Evolutionary conservation across 1,140 invertebrate genomes (phyloP).

Genomic region (Parapsyche elsis): DNA sequence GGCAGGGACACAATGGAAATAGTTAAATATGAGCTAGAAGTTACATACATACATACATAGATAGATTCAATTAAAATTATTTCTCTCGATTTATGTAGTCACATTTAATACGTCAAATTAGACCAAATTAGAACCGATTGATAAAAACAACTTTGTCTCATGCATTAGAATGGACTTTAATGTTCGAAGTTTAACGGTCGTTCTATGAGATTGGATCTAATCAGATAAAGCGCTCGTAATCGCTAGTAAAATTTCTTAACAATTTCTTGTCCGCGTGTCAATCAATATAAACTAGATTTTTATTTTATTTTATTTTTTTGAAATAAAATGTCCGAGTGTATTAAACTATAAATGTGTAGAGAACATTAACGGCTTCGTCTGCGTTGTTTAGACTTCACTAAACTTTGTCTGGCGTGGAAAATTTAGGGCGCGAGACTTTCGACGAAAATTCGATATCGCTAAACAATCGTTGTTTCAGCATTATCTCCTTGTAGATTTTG

Average conservation of each 20-base stretch:
- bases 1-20: no score
- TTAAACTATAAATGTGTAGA: not conserved
- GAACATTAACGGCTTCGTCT: no score
- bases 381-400: not conserved
- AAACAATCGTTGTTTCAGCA: slow-evolving; percentile 30
- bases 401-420: not conserved
- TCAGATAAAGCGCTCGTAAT: not conserved
- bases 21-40: no score
- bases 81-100: no score
- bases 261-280: not conserved
- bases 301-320: no score
- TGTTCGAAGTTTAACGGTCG: not conserved
- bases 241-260: slow-evolving; percentile 1
- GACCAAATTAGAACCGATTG: not conserved
- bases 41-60: no score
- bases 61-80: no score
- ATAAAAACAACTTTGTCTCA: not conserved
- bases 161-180: not conserved
- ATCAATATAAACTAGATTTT: not conserved
- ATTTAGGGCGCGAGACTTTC: not conserved
- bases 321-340: no score
- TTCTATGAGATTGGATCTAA: not conserved
- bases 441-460: slow-evolving; percentile 23
- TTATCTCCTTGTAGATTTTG: slow-evolving; percentile 40
- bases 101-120: not conserved